These are phyloP conservation scores for Gonatopus flavifemur DNA, from an alignment of 1,140 invertebrate species.

Conservation along the genomic window DNA sequence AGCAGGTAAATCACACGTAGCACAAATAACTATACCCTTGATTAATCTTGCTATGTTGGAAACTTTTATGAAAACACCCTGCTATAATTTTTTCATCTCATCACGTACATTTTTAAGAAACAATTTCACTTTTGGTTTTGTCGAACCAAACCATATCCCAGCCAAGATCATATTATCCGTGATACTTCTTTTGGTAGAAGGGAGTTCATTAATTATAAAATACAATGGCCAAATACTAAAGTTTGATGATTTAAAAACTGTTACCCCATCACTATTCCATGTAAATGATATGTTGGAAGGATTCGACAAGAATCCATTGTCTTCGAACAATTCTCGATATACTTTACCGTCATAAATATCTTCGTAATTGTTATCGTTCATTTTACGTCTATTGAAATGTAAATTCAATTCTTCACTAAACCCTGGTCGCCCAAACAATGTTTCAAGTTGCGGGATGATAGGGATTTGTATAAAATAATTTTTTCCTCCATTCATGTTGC, in stretches of 20 bases:
- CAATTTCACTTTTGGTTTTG: neutral
- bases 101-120: neutral
- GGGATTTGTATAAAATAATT: neutral
- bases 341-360: slow-evolving; percentile 3
- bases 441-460: neutral
- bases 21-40: neutral
- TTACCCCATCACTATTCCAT: too few species aligned
- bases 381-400: neutral
- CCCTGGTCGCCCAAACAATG: neutral
- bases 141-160: neutral
- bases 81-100: neutral
- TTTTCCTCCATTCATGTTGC: neutral
- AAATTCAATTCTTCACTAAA: neutral
- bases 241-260: neutral
- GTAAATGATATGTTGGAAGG: too few species aligned
- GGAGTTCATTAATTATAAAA: slow-evolving; percentile 1
- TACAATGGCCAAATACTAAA: slow-evolving; percentile 2
- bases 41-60: neutral
- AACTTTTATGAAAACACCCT: neutral
- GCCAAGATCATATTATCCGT: neutral
- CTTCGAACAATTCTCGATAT: neutral
- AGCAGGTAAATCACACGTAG: slow-evolving; percentile 4
- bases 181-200: neutral
- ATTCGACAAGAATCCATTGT: neutral
- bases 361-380: too few species aligned